phyloP scores from a whole-genome alignment of 2,888 invertebrate genomes.

The Caenorhabditis imperialis region DNA sequence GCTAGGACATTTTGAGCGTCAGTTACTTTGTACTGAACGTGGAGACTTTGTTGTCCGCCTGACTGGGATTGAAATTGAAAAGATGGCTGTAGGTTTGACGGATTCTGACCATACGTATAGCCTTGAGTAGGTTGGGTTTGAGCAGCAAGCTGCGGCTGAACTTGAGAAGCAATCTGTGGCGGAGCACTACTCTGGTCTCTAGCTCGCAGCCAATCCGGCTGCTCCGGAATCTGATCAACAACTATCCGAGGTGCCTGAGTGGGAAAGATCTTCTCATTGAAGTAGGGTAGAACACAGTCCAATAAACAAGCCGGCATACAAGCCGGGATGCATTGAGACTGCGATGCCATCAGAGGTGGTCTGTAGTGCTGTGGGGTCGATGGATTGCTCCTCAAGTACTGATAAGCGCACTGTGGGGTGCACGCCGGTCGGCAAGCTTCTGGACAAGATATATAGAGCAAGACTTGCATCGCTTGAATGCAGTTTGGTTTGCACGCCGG shows the following conservation, averaged over 20 bases:
- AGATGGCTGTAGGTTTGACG: not conserved
- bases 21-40: conserved; percentile 18
- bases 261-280: conserved; percentile 20
- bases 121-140: not conserved
- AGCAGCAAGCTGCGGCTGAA: too few species aligned
- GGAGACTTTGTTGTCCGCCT: conserved; percentile 18
- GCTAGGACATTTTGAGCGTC: conserved; percentile 13
- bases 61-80: not conserved
- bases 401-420: conserved; percentile 41
- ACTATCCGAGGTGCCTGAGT: conserved; percentile 18
- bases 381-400: conserved; percentile 24
- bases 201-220: conserved; percentile 13
- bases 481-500: conserved; percentile 44
- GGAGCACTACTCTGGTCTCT: conserved; percentile 3
- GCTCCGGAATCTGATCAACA: conserved; percentile 32
- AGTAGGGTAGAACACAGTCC: conserved; percentile 44
- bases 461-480: conserved; percentile 38
- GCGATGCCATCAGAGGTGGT: conserved; percentile 5
- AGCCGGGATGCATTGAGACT: conserved; percentile 35
- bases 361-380: conserved; percentile 31
- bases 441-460: conserved; percentile 45
- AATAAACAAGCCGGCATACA: conserved; percentile 55
- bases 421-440: conserved; percentile 47
- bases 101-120: not conserved
- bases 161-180: too few species aligned